Evolutionary conservation across 2,113 vertebrate species (phyloP), one percentile per base, ranked within the genome.

Genomic region (Malaclemys terrapin): DNA sequence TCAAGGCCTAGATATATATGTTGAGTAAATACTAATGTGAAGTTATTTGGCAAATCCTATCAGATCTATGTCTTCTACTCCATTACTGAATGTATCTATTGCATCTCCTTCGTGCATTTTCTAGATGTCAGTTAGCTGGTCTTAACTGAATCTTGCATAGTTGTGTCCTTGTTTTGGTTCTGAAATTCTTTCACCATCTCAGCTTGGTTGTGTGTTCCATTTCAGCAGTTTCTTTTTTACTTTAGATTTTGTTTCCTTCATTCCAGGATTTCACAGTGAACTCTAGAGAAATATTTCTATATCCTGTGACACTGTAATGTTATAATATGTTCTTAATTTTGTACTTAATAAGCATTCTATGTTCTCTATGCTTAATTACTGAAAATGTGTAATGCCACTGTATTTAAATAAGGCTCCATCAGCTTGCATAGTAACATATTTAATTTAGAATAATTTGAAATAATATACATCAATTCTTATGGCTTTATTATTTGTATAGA

Each of bases 11-110:
- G 72, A 65, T 91, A 85, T 94, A 81, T 95, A 90, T 88, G 29
- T 47, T 85, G 81, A 89, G 79, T 50, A 91, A 83, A 87, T 95
- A 94, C 91, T 95, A 90, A 89, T 95, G 94, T 94, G 95, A 97
- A 90, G 72, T 76, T 93, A 96, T 84, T 95, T 89, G 82, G 54
- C 53, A 79, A 87, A 50, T 86, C 84, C 90, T 95, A 94, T 87
- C 88, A 92, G 94, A 96, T 95, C 62, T 10, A 1, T 50, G 3
- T 62, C 62, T 88, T 88, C n/a, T 84, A 85, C 50, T 54, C n/a
- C 38, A 81, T 2, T 72, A 88, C 16, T 87, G n/a, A 87, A 72
- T 89, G 29, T 91, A 14, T 72, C 27, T 89, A 65, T 81, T 78
- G 16, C 13, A 22, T 88, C 24, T 45, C 42, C 42, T 45, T 97